These are phyloP conservation scores for Tethya wilhelma DNA, from an alignment of 37 sponge, comb jelly and placozoan species.

Conservation along the genomic window DNA sequence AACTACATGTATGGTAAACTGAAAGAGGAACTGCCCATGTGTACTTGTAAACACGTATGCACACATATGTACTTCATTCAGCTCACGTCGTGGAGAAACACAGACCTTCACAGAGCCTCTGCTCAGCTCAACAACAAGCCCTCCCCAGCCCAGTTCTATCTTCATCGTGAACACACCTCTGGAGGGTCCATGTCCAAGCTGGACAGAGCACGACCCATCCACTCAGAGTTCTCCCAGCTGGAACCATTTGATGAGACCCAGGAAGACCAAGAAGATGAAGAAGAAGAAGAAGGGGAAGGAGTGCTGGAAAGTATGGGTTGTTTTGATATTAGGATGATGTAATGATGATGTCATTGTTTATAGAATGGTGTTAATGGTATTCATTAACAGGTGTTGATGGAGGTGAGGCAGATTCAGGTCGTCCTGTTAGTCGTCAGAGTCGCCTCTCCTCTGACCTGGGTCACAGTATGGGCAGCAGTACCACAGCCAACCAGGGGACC, in stretches of 20 bases:
- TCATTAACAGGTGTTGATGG: neutral
- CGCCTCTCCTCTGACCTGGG: neutral
- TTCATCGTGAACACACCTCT: slow-evolving; percentile 24
- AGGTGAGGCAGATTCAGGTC: slow-evolving; percentile 3
- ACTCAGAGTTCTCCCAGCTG: slow-evolving; percentile 17
- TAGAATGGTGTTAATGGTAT: too few species aligned
- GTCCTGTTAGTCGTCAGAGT: slow-evolving; percentile 7
- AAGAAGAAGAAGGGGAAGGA: too few species aligned
- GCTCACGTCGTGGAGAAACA: too few species aligned
- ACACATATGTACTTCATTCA: too few species aligned
- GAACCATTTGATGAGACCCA: slow-evolving; percentile 26
- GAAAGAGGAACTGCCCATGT: too few species aligned
- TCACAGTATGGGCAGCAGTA: neutral
- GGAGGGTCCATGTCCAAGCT: slow-evolving; percentile 37
- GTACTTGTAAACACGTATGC: too few species aligned
- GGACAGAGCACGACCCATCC: slow-evolving; percentile 30
- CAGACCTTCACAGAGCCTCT: too few species aligned
- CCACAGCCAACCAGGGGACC: neutral
- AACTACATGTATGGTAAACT: neutral
- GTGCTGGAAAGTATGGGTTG: too few species aligned
- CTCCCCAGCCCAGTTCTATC: slow-evolving; percentile 44
- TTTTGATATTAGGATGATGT: too few species aligned
- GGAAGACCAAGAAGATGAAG: slow-evolving; percentile 20
- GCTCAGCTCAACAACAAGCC: too few species aligned
- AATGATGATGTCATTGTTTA: too few species aligned